These are phyloP conservation scores for Fragum fragum DNA, from an alignment of 2,888 invertebrate genomes.

Conservation along the genomic window DNA sequence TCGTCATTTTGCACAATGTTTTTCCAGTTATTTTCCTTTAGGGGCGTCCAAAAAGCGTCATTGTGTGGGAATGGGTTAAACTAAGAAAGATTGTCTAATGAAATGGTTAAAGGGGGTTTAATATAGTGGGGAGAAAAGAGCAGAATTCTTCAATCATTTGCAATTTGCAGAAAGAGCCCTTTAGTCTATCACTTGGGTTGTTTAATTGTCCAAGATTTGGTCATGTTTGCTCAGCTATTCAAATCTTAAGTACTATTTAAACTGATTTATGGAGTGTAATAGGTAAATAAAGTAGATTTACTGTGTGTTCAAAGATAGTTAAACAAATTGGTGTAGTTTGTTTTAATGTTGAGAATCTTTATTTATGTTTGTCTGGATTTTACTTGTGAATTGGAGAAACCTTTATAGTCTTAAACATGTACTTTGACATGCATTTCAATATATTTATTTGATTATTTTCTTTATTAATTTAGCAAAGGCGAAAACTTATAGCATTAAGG, in stretches of 20 bases:
- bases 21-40: not conserved
- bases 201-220: not conserved
- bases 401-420: too few relatives aligned
- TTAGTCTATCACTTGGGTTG: not conserved
- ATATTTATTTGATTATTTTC: not conserved
- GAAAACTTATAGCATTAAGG: constrained; percentile 55
- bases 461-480: constrained; percentile 60
- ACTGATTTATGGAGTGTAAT: constrained; percentile 7
- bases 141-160: too few relatives aligned
- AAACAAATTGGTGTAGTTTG: too few relatives aligned
- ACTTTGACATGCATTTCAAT: too few relatives aligned
- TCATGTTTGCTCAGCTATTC: constrained; percentile 19
- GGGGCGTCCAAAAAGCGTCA: not conserved
- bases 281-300: not conserved
- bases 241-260: constrained; percentile 7
- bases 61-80: too few relatives aligned
- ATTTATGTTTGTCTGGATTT: too few relatives aligned
- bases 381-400: too few relatives aligned
- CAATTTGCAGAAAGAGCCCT: too few relatives aligned
- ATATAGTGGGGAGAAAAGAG: too few relatives aligned
- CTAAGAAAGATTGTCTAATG: too few relatives aligned
- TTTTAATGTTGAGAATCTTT: too few relatives aligned
- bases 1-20: not conserved
- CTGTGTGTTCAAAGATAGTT: not conserved
- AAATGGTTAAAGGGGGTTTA: too few relatives aligned